A percentile compares a stretch with the other conserved stretches of the same genome.
These are phyloP conservation scores for Sycophila sp. DNA, from an alignment of 1,140 invertebrate genomes.

Conservation along the genomic window DNA sequence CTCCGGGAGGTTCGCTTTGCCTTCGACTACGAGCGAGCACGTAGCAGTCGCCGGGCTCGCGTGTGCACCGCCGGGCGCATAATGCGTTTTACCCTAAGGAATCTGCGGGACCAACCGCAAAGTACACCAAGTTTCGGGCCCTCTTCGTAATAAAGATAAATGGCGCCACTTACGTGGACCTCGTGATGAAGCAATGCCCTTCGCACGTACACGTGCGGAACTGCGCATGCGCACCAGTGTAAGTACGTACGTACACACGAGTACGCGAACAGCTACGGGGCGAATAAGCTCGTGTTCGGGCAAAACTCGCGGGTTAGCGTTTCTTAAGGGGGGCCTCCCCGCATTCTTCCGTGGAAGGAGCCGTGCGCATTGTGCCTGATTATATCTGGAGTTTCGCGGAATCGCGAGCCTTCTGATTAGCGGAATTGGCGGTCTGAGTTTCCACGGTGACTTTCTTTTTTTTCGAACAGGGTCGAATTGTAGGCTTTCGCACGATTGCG, in stretches of 20 bases:
- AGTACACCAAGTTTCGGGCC: slow-evolving; percentile 38
- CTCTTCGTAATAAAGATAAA: slow-evolving; percentile 43
- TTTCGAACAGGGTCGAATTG: too few species aligned
- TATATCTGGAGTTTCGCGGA: slow-evolving; percentile 24
- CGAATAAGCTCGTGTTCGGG: too few species aligned
- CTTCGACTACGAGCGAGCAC: background rate
- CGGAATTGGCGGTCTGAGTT: background rate
- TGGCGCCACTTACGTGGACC: slow-evolving; percentile 22
- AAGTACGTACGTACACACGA: background rate
- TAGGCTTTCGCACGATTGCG: too few species aligned
- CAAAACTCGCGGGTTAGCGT: background rate
- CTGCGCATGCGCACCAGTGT: background rate
- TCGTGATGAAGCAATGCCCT: slow-evolving; percentile 29
- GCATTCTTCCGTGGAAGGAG: background rate
- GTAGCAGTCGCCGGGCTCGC: background rate
- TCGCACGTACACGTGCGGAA: background rate
- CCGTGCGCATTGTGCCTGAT: slow-evolving; percentile 6
- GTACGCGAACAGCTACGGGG: too few species aligned
- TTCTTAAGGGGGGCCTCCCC: background rate
- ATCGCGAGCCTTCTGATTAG: slow-evolving; percentile 19
- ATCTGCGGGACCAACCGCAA: slow-evolving; percentile 41
- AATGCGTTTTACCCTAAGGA: slow-evolving; percentile 37
- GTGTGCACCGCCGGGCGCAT: background rate
- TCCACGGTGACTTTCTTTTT: background rate
- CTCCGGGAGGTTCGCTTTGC: too few species aligned